Evolutionary conservation across 2,113 vertebrate species (phyloP).

Genomic region (Ctenomys sociabilis): DNA sequence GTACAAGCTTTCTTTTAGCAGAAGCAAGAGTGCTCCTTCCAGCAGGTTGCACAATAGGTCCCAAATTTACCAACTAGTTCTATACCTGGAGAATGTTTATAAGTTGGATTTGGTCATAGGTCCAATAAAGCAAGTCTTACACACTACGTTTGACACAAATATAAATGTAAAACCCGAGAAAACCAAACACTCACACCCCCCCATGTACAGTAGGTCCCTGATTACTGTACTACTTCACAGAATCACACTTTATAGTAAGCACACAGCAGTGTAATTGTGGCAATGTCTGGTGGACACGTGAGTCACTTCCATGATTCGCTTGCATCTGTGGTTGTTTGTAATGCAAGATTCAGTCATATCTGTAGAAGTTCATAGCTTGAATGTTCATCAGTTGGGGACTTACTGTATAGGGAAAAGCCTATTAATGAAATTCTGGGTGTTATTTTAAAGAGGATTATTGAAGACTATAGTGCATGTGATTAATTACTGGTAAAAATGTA

Average conservation of each 20-base stretch:
- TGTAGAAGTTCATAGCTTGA: neutral
- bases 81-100: neutral
- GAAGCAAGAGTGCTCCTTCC: neutral
- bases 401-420: neutral
- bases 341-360: neutral
- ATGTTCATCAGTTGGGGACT: neutral
- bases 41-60: neutral
- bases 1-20: neutral
- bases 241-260: neutral
- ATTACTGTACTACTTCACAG: neutral
- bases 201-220: neutral
- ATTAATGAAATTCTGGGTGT: conserved; percentile 16
- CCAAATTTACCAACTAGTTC: neutral
- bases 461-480: neutral
- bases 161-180: neutral
- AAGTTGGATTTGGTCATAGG: neutral
- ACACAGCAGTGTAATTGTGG: neutral
- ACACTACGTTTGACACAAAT: neutral
- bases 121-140: neutral
- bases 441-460: neutral
- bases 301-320: neutral
- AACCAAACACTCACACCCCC: neutral
- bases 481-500: neutral
- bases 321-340: neutral
- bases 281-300: neutral